Evolutionary conservation across 2,888 invertebrate genomes (phyloP), one percentile per base, ranked within the genome.

Genomic region (Sinotaia quadrata): DNA sequence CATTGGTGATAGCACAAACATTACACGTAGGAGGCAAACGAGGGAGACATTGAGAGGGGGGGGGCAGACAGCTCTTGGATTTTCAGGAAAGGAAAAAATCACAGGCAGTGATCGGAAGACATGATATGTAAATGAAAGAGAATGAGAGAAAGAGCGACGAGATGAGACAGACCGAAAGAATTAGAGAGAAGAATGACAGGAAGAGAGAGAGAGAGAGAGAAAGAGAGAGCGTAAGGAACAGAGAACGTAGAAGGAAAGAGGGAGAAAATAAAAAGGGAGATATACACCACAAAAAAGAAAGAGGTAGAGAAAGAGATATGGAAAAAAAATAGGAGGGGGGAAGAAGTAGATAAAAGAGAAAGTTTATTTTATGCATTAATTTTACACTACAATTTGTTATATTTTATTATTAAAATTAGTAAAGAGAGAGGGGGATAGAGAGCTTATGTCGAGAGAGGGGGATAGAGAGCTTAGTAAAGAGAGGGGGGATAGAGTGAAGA

Each of bases 371-470:
- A 10, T 3, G 21, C n/a, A 27, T 51, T 10, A 10, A n/a, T 51
- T 21, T 51, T 10, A 24, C 24, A 24, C 10, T 51, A 10, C 2
- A n/a, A 10, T 21, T 51, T 21, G 51, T 51, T 21, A 12, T 10
- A 51, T 1, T 24, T n/a, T 49, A 24, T 10, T 21, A 49, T 2
- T 8, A 18, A 49, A 8, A 49, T 8, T 8, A 49, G 10, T n/a
- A 49, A n/a, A 49, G 21, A 49, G 49, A 49, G 49, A 49, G 49
- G 24, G 49, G 24, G 49, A 49, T n/a, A 49, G 49, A 49, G 49
- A 18, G n/a, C 8, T 8, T 21, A n/a, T n/a, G n/a, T n/a, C 8
- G n/a, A n/a, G 49, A 49, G 49, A n/a, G n/a, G n/a, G n/a, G 24
- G 49, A 49, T 8, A n/a, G n/a, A 18, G 49, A 49, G 10, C 8